These are phyloP conservation scores for Trachops cirrhosus DNA, from an alignment of 2,797 vertebrate species.

Conservation along the genomic window DNA sequence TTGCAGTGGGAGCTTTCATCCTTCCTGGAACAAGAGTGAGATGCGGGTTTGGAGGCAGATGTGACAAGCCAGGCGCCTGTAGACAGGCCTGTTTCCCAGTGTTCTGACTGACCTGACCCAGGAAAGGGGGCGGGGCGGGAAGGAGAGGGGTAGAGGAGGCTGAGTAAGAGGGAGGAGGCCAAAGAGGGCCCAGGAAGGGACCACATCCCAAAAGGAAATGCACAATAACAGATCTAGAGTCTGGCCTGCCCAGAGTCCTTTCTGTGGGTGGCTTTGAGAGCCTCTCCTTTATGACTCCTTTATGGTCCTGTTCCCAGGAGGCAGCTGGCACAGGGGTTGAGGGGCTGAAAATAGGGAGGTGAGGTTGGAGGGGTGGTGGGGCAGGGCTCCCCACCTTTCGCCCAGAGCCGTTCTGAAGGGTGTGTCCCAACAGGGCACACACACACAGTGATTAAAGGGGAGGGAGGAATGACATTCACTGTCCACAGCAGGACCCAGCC, in stretches of 20 bases:
- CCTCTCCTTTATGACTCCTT: neutral
- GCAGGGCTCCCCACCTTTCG: conserved; percentile 38
- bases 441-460: conserved; percentile 73
- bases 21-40: neutral
- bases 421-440: conserved; percentile 48
- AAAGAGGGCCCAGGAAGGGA: neutral
- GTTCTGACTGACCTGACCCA: conserved; percentile 11
- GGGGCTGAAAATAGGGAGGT: neutral
- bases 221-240: conserved; percentile 13
- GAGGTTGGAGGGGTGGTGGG: neutral
- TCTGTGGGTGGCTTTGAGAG: conserved; percentile 22
- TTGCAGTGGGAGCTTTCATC: neutral
- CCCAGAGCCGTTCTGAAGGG: conserved; percentile 57
- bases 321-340: neutral
- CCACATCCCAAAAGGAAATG: conserved; percentile 5
- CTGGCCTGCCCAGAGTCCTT: neutral
- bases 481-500: conserved; percentile 62
- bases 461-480: conserved; percentile 69
- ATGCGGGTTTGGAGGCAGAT: neutral
- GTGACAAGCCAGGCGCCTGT: neutral
- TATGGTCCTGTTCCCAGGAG: conserved; percentile 54
- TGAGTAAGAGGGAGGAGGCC: conserved; percentile 14
- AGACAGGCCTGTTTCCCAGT: conserved; percentile 33
- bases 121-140: neutral
- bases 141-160: neutral